A percentile compares a stretch with the other conserved stretches of the same genome.
Conservation (phyloP, 2,113 vertebrate genomes). For the Rhagologus leucostigma region DNA sequence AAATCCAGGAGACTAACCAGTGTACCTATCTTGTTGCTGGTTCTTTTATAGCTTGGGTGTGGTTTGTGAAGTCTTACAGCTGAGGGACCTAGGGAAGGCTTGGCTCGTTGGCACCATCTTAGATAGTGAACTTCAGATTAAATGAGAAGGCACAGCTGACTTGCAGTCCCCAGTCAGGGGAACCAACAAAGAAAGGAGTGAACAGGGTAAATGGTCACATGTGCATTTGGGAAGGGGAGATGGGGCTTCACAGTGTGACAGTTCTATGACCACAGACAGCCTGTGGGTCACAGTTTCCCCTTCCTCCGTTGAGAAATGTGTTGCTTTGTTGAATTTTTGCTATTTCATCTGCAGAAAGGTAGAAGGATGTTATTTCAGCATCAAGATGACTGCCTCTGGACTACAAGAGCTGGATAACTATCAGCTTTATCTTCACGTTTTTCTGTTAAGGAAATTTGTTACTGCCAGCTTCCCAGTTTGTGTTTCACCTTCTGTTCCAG, state of each 20-base stretch:
- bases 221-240: not conserved
- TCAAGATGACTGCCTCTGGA: not conserved
- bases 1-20: rapidly evolving
- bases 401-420: not conserved
- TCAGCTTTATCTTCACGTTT: not conserved
- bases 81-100: not conserved
- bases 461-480: not conserved
- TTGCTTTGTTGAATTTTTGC: not conserved
- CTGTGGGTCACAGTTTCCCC: not conserved
- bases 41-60: not conserved
- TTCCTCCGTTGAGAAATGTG: not conserved
- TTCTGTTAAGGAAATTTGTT: not conserved
- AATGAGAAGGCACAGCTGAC: not conserved
- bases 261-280: not conserved
- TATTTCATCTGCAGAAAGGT: not conserved
- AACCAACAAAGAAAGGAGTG: not conserved
- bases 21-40: rapidly evolving
- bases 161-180: rapidly evolving
- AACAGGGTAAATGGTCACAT: not conserved
- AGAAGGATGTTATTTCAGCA: not conserved
- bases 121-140: not conserved
- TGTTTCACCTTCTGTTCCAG: not conserved
- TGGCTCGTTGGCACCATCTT: not conserved
- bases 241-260: rapidly evolving
- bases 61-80: not conserved